Percentiles rank a stretch among this genome's conserved stretches.
These are phyloP conservation scores for Dryobotodes eremita DNA, from an alignment of 2,888 invertebrate genomes.

Conservation along the genomic window DNA sequence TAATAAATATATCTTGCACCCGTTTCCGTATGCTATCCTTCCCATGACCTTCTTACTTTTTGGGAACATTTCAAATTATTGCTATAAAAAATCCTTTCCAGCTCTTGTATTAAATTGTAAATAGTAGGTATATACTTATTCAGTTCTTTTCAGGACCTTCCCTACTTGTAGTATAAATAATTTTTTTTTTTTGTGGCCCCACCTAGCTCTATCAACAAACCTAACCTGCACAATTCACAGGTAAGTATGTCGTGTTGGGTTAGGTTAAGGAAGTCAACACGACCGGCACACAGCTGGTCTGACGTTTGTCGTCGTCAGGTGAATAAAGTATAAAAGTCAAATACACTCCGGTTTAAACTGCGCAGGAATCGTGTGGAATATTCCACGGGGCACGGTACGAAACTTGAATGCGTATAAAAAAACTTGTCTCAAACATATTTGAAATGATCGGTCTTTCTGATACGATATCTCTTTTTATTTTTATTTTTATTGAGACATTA, in stretches of 20 bases:
- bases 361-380: slow-evolving; percentile 26
- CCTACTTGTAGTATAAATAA: background rate
- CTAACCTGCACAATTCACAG: slow-evolving; percentile 11
- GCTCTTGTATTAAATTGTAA: background rate
- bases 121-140: background rate
- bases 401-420: slow-evolving; percentile 28
- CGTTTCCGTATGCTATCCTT: background rate
- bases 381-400: slow-evolving; percentile 18
- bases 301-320: slow-evolving; percentile 13
- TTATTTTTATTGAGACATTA: background rate
- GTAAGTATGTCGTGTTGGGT: slow-evolving; percentile 28
- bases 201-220: slow-evolving; percentile 17
- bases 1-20: background rate
- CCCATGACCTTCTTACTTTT: no score
- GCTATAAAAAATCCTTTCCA: background rate
- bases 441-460: slow-evolving; percentile 24
- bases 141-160: background rate
- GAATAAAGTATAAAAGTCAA: slow-evolving; percentile 11
- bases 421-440: slow-evolving; percentile 25
- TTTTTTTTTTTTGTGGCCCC: background rate
- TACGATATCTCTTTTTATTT: background rate
- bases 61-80: no score
- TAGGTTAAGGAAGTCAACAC: slow-evolving; percentile 42
- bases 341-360: background rate
- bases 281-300: slow-evolving; percentile 12